Evolutionary conservation across 2,888 invertebrate species (phyloP), one percentile per base, ranked within the genome.

Genomic region (Yponomeuta plumbellus): DNA sequence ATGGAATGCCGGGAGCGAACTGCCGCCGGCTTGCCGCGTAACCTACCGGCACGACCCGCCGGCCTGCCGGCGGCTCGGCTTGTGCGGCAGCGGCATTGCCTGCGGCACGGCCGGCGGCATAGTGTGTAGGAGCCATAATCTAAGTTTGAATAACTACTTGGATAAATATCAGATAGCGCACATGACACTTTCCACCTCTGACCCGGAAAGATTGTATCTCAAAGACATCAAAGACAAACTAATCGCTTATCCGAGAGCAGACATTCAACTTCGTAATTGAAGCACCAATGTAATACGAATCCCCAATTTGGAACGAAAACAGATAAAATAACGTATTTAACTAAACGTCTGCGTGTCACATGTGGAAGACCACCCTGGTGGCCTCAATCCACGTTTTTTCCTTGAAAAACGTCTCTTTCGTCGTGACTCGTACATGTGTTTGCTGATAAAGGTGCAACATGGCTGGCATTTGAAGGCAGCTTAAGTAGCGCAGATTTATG

Each of bases 401-500:
- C 72, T 71, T 71, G 71, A 76, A 81, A 34, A 52, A 52, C 73
- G 70, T 76, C 83, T 81, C 80, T 77, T 76, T 72, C 69, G 71
- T 71, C 17, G 44, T 17, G 71, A 73, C 82, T 87, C 89, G 34
- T 34, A 34, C 34, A 88, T 81, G 83, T 88, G 89, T 82, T 84
- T 81, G 80, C 83, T 82, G 86, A 86, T 85, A 84, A 77, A 21
- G 34, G 26, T 57, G 56, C 65, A 57, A 56, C 26, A 21, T 40
- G 1, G 21, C 34, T 67, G 67, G 57, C 67, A 62, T 23, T 59
- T 61, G 57, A 62, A 61, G 5, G 39, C 44, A 52, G 66, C 84
- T 86, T 88, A 85, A 89, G 83, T 81, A 87, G 83, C 73, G 71
- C 80, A 86, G 88, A 90, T 90, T 90, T 90, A 89, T 86, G 77